A percentile compares a stretch with the other conserved stretches of the same genome.
These are phyloP conservation scores for Parnassius apollo DNA, from an alignment of 2,888 invertebrate genomes.

Conservation along the genomic window DNA sequence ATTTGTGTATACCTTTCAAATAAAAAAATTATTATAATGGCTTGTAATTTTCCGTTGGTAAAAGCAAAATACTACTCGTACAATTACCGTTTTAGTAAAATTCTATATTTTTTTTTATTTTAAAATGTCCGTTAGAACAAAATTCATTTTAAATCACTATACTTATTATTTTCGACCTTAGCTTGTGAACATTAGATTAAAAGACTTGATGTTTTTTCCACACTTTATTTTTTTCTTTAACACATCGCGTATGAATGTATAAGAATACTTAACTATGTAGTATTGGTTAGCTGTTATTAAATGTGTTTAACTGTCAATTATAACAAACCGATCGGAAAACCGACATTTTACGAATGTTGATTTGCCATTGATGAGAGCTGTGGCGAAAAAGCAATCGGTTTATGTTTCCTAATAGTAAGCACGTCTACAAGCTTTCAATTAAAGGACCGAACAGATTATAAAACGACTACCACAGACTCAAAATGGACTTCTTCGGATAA, in stretches of 20 bases:
- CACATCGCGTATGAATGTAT: no score
- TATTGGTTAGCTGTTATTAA: neutral
- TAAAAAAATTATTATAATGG: no score
- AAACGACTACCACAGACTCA: neutral
- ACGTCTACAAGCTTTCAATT: neutral
- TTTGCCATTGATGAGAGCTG: neutral
- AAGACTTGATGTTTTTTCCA: no score
- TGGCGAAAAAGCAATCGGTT: neutral
- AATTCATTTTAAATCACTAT: slow-evolving; percentile 9
- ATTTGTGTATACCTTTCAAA: no score
- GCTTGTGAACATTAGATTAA: neutral
- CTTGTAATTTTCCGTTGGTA: no score
- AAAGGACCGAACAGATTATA: neutral
- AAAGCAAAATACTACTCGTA: no score
- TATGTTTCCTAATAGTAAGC: neutral
- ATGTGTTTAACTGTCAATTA: slow-evolving; percentile 25
- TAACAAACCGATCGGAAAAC: slow-evolving; percentile 4
- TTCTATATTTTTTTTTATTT: no score
- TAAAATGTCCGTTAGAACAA: neutral
- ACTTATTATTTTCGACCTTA: neutral
- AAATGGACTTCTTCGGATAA: slow-evolving; percentile 6
- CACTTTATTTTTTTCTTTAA: no score
- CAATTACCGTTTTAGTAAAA: no score
- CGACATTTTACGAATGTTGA: slow-evolving; percentile 3
- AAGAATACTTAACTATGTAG: no score